Conservation (phyloP, 2,797 vertebrate genomes). For the Mormyrus hasselquistii region DNA sequence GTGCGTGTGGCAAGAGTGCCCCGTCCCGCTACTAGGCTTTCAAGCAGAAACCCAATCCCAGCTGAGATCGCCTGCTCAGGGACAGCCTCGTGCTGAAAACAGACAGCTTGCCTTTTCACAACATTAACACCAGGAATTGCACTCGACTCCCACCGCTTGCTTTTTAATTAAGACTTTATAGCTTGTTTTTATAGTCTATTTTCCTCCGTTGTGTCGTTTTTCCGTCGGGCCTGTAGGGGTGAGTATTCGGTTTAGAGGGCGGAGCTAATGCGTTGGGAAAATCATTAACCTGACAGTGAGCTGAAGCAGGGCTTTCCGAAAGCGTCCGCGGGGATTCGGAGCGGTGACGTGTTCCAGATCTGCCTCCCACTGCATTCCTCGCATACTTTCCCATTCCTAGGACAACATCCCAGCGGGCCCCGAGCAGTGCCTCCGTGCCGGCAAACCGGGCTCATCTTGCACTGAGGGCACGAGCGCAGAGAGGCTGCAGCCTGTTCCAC, state of each 20-base stretch:
- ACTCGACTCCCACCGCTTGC: not conserved
- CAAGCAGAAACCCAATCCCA: slow-evolving; percentile 42
- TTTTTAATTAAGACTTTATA: not conserved
- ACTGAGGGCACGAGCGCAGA: not conserved
- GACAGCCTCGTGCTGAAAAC: slow-evolving; percentile 37
- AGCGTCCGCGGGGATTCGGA: slow-evolving; percentile 47
- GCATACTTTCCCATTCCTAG: slow-evolving; percentile 55
- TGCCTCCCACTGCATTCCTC: slow-evolving; percentile 64
- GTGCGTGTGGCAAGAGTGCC: slow-evolving; percentile 30
- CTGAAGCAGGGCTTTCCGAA: not conserved
- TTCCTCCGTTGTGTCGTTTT: not conserved
- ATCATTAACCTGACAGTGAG: not conserved
- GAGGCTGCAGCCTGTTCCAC: not conserved
- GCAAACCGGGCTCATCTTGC: not conserved
- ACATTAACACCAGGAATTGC: not conserved
- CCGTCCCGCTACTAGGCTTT: slow-evolving; percentile 40
- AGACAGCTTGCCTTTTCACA: slow-evolving; percentile 29
- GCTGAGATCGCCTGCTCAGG: slow-evolving; percentile 32
- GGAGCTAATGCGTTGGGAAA: not conserved
- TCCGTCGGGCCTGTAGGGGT: not conserved
- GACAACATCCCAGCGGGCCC: not conserved
- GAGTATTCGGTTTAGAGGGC: not conserved
- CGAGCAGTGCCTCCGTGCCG: not conserved
- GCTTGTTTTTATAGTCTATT: not conserved
- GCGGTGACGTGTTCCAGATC: slow-evolving; percentile 55